Evolutionary conservation across 2,888 invertebrate species (phyloP), one percentile per base, ranked within the genome.

Genomic region (Choreutis nemorana): DNA sequence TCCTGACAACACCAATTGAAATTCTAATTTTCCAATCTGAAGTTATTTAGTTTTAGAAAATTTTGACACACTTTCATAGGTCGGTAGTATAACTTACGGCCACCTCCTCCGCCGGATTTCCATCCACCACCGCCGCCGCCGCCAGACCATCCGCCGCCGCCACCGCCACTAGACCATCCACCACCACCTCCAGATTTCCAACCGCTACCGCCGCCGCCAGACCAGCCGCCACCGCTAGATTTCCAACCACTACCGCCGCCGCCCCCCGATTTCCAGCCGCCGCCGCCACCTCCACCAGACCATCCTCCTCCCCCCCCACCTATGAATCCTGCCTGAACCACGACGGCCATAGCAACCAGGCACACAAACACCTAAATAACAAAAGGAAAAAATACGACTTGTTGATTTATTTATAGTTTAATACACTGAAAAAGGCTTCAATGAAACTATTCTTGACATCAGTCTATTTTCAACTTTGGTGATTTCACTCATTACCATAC

Each of bases 321-420:
- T 36, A 71, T 64, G 38, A 53, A 66, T 9, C 77, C 77, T 49
- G 72, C 75, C 26, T 59, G 56, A 14, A 56, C 60, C 38, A 48
- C 66, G 32, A 60, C 73, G 36, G 66, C 64, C 36, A 75, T 42
- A 34, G 68, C 68, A 50, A 78, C 54, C 21, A 78, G 48, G 48
- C 77, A 78, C 31, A 77, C 62, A 57, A 78, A 75, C 39, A 77
- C 65, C 77, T 78, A 61, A 2, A 16, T 16, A 39, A 41, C 37
- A 34, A 11, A 29, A 26, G 9, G 9, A 23, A 8, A 31, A 18
- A 11, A 26, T 18, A 10, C 16, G 18, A 15, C 16, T 25, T 9
- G 9, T 14, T 14, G 9, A 13, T 6, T 12, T 9, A 25, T 12
- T 10, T 23, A 11, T 23, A 5, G 12, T 23, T 10, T 12, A 23